Evolutionary conservation across 1,140 invertebrate genomes (phyloP).

Genomic region (Camponotus floridanus): DNA sequence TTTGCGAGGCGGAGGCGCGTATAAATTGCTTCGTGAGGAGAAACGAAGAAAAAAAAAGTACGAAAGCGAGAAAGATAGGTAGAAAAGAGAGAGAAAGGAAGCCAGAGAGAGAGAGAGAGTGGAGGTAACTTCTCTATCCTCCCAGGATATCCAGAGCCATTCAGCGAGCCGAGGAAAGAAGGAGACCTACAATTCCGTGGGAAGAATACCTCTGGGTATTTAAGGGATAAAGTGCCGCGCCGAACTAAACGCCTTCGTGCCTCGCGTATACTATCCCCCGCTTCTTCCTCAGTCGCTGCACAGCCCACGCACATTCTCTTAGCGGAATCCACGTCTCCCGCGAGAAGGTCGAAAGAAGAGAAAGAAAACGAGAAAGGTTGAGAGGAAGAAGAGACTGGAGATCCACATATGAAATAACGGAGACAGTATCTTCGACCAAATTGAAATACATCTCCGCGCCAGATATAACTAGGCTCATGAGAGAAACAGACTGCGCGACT

Average conservation of each 20-base stretch:
- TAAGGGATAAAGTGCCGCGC: slow-evolving; percentile 76
- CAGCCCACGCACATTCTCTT: slow-evolving; percentile 46
- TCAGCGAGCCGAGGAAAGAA: slow-evolving; percentile 64
- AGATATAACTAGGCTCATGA: slow-evolving; percentile 69
- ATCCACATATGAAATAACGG: slow-evolving; percentile 73
- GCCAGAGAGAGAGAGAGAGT: background rate
- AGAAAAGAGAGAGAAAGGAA: background rate
- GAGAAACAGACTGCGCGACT: slow-evolving; percentile 41
- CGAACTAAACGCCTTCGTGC: slow-evolving; percentile 73
- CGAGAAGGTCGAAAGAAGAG: slow-evolving; percentile 6
- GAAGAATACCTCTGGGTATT: slow-evolving; percentile 80
- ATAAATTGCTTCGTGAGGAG: slow-evolving; percentile 76
- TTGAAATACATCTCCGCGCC: slow-evolving; percentile 73
- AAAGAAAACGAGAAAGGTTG: background rate
- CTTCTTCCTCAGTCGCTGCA: background rate
- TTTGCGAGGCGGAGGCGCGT: slow-evolving; percentile 76
- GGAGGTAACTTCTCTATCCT: slow-evolving; percentile 75
- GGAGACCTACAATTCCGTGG: slow-evolving; percentile 74
- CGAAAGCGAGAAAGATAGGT: slow-evolving; percentile 27
- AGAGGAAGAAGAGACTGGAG: background rate
- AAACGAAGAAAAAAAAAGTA: slow-evolving; percentile 48
- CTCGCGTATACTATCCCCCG: slow-evolving; percentile 34
- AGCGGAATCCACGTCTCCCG: slow-evolving; percentile 19
- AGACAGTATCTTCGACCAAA: slow-evolving; percentile 67
- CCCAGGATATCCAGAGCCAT: slow-evolving; percentile 72